Base-by-base conservation (phyloP, 2,113 vertebrate species). In the Anguilla rostrata region DNA sequence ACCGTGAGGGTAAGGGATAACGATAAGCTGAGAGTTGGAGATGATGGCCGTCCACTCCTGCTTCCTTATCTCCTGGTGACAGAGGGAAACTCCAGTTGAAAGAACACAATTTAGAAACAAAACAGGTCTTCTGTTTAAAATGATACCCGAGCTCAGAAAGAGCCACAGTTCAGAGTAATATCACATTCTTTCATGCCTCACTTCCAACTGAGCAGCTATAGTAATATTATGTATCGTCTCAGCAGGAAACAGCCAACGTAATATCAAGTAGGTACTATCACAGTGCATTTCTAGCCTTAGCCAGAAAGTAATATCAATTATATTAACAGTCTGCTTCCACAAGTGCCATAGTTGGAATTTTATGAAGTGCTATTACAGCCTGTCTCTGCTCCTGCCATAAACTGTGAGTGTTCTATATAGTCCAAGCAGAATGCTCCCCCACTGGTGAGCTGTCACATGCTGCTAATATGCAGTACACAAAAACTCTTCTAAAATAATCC, bases 31-130 rank as follows among this genome's bases (percentile, higher is more conserved):
- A 46, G 98, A 99, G 92, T 99, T 99, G 78, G 98, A 98, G 90
- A 99, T 99, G 92, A 99, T 99, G 85, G 98, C 98, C 0, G 97
- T 99, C 98, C 98, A 99, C 87, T 99, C 98, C 89, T 98, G 96
- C 86, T 91, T 97, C 89, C 97, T 95, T 84, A 95, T 22, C 11
- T 95, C 92, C 98, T 99, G 91, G 43, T 94, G 92, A 91, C 34
- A 83, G 14, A 85, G 7, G 87, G 49, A 75, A 66, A 75, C 71
- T 75, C 60, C 20, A 9, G 56, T 39, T n/a, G 85, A 26, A 43
- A 3, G 60, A 83, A 87, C 41, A 84, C 66, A 16, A 83, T 66
- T 66, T 22, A 91, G 8, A 88, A 15, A 60, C 26, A 53, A 84
- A 34, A 87, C 15, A 88, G 81, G 86, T 5, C 60, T 2, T 26